phyloP scores from a whole-genome alignment of 2,797 vertebrate species.

The Allobates femoralis region DNA sequence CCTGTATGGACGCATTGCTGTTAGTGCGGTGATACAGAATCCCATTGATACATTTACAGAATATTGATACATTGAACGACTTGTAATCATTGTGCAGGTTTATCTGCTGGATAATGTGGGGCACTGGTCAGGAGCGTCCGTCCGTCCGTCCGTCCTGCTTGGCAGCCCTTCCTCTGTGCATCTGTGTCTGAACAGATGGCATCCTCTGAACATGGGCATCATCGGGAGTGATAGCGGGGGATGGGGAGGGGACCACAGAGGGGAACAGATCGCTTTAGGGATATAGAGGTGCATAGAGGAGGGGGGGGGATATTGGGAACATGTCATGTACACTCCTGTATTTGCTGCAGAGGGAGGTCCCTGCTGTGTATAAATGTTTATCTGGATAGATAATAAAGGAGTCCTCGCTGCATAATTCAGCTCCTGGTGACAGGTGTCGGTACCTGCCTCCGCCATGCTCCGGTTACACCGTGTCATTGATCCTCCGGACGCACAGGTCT shows the following conservation, averaged over 20 bases:
- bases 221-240: constrained; percentile 25
- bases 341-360: constrained; percentile 67
- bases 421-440: constrained; percentile 47
- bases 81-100: constrained; percentile 23
- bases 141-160: constrained; percentile 46
- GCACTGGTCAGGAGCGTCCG: constrained; percentile 42
- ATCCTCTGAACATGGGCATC: constrained; percentile 54
- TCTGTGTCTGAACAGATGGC: constrained; percentile 63
- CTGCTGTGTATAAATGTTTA: constrained; percentile 33
- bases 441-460: constrained; percentile 40
- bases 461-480: constrained; percentile 25
- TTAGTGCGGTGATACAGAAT: too few relatives aligned
- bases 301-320: constrained; percentile 15
- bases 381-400: constrained; percentile 7
- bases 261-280: constrained; percentile 35
- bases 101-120: constrained; percentile 24
- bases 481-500: constrained; percentile 8
- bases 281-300: constrained; percentile 38
- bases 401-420: constrained; percentile 49
- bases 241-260: constrained; percentile 19
- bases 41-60: neutral
- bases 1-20: too few relatives aligned
- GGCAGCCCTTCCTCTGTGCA: constrained; percentile 53
- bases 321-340: constrained; percentile 46
- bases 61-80: neutral